Evolutionary conservation across 2,113 vertebrate genomes (phyloP).

Genomic region (Galbula dea): DNA sequence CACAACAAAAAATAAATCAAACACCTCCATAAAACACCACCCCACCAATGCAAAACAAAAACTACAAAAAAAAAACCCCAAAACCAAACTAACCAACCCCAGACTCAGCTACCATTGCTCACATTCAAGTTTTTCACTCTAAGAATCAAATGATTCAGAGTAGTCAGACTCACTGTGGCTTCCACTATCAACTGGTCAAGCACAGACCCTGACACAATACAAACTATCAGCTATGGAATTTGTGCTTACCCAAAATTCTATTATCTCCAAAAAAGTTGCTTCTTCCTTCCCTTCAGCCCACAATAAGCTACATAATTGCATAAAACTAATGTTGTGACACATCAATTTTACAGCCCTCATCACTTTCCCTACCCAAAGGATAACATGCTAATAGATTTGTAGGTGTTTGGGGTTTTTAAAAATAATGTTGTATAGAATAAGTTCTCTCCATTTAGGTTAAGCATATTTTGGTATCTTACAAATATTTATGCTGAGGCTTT

Average conservation of each 20-base stretch:
- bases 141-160: background rate
- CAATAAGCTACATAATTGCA: background rate
- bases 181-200: background rate
- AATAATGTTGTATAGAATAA: background rate
- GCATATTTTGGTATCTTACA: background rate
- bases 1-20: background rate
- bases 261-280: background rate
- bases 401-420: background rate
- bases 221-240: background rate
- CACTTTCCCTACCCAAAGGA: background rate
- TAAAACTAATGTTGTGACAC: background rate
- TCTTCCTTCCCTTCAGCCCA: background rate
- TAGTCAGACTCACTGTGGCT: background rate
- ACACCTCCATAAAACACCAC: too few species aligned
- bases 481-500: background rate
- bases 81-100: too few species aligned
- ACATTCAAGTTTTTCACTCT: background rate
- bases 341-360: background rate
- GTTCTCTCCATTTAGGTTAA: background rate
- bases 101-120: background rate
- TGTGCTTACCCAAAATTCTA: background rate
- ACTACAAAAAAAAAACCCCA: too few species aligned
- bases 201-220: rapidly evolving
- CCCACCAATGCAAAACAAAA: too few species aligned
- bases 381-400: background rate